These are phyloP conservation scores for Dascillus cervinus DNA, from an alignment of 2,888 invertebrate genomes.

Conservation along the genomic window DNA sequence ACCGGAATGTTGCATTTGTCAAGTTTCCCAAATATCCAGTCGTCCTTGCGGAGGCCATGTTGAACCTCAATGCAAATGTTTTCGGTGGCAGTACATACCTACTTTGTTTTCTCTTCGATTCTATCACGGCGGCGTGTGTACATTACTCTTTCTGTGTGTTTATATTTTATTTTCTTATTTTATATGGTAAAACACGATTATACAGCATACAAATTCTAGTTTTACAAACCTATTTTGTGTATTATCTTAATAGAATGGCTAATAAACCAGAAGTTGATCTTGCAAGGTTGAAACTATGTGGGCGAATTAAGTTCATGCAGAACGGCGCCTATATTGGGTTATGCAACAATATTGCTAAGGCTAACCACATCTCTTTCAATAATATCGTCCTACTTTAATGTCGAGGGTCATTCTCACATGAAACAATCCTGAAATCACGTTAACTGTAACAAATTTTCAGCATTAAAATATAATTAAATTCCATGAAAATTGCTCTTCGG, in stretches of 20 bases:
- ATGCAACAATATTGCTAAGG: conserved; percentile 18
- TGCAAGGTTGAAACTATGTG: conserved; percentile 19
- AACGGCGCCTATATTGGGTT: conserved; percentile 21
- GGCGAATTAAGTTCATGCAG: conserved; percentile 16
- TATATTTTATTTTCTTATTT: no score
- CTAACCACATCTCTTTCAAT: conserved; percentile 12
- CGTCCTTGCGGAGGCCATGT: conserved; percentile 28
- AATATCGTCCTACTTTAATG: conserved; percentile 6
- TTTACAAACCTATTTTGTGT: conserved; percentile 10
- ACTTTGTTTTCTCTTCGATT: neutral
- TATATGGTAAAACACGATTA: no score
- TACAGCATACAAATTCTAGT: conserved; percentile 10
- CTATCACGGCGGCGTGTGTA: neutral
- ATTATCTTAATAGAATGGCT: conserved; percentile 15
- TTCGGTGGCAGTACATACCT: conserved; percentile 1
- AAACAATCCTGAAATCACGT: no score
- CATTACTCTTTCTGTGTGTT: no score
- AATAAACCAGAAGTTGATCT: conserved; percentile 16
- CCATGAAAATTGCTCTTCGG: no score
- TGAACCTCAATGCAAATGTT: conserved; percentile 20
- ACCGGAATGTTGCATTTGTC: conserved; percentile 25
- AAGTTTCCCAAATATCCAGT: conserved; percentile 27
- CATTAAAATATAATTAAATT: no score
- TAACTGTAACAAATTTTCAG: no score
- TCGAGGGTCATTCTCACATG: no score